phyloP scores from a whole-genome alignment of 2,797 vertebrate genomes.

The Phoxinus dragarum region DNA sequence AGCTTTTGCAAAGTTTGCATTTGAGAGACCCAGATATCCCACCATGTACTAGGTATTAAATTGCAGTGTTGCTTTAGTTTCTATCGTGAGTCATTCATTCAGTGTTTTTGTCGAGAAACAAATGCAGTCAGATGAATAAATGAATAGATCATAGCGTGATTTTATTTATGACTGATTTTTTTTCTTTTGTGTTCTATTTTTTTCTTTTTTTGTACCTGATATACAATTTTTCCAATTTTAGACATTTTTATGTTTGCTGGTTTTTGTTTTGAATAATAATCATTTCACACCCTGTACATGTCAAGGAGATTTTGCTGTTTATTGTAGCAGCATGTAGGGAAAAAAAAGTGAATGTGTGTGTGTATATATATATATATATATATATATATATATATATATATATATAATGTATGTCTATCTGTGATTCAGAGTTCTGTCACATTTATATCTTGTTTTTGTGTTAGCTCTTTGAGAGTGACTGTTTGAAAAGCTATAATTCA shows the following conservation, averaged over 20 bases:
- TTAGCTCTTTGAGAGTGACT: constrained; percentile 40
- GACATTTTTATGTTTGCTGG: not conserved
- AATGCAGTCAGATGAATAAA: constrained; percentile 10
- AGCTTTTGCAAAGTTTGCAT: not conserved
- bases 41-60: constrained; percentile 20
- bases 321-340: not conserved
- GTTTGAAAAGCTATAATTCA: constrained; percentile 34
- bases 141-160: constrained; percentile 12
- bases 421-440: constrained; percentile 16
- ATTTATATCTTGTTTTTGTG: constrained; percentile 24
- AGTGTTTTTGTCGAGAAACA: constrained; percentile 17
- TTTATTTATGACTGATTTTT: constrained; percentile 30
- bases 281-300: constrained; percentile 21
- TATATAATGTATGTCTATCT: constrained; percentile 28
- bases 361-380: no score
- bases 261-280: constrained; percentile 24
- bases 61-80: constrained; percentile 48
- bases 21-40: not conserved
- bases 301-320: constrained; percentile 15
- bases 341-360: constrained; percentile 25
- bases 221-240: not conserved
- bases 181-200: not conserved
- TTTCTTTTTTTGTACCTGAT: constrained; percentile 9
- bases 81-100: constrained; percentile 7
- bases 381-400: no score